phyloP scores from a whole-genome alignment of 2,888 invertebrate genomes.

The Abrostola tripartita region DNA sequence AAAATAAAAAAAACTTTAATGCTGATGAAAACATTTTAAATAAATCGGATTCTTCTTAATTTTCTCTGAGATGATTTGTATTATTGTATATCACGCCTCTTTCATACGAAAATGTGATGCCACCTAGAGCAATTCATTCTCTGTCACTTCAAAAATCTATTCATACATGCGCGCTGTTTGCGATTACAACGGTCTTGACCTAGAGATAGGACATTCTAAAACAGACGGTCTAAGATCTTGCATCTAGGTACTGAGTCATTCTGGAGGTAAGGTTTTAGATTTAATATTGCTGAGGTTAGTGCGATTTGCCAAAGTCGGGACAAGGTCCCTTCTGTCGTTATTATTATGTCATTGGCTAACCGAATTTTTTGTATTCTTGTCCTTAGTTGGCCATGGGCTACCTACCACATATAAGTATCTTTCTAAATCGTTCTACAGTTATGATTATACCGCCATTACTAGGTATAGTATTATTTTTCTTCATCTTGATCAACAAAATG shows the following conservation, averaged over 20 bases:
- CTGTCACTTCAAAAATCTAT: neutral
- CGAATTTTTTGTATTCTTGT: neutral
- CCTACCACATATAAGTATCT: too few species aligned
- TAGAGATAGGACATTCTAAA: constrained; percentile 1
- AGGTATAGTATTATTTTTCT: too few species aligned
- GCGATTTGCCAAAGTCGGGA: neutral
- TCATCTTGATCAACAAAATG: too few species aligned
- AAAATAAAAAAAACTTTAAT: too few species aligned
- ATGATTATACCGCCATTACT: too few species aligned
- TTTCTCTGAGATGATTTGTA: too few species aligned
- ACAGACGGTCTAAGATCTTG: neutral
- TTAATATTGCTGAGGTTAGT: neutral
- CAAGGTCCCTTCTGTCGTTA: neutral
- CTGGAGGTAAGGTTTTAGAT: neutral
- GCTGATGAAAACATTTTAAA: too few species aligned
- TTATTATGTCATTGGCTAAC: neutral
- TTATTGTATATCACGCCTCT: too few species aligned
- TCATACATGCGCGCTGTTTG: constrained; percentile 2
- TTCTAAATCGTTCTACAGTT: too few species aligned
- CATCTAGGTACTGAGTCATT: neutral
- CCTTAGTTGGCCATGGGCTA: too few species aligned
- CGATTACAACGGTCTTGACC: constrained; percentile 2
- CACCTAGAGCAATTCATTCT: neutral
- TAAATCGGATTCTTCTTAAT: too few species aligned
- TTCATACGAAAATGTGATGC: neutral